Percentiles rank a stretch among this genome's conserved stretches.
Conservation (phyloP, 2,797 vertebrate species). For the Amblyraja radiata region DNA sequence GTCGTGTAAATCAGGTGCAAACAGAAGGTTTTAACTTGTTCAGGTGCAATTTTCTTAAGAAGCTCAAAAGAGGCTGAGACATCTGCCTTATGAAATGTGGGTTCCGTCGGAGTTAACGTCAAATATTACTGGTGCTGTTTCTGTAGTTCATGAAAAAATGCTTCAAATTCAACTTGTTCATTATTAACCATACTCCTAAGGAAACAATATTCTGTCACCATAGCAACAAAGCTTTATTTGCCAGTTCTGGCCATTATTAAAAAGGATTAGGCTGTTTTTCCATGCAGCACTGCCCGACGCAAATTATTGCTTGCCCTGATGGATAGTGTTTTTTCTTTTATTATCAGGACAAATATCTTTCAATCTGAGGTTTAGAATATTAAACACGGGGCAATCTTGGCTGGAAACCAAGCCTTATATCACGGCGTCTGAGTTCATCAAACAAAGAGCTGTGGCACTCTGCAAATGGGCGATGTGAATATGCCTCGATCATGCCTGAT, state of each 20-base stretch:
- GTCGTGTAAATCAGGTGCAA: neutral
- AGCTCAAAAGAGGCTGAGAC: neutral
- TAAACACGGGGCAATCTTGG: constrained; percentile 5
- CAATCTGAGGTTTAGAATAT: constrained; percentile 28
- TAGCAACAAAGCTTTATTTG: constrained; percentile 58
- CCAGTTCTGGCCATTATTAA: constrained; percentile 57
- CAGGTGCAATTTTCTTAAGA: neutral
- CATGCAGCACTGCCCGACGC: constrained; percentile 44
- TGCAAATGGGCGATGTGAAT: neutral
- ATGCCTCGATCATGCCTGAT: neutral
- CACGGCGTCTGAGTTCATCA: neutral
- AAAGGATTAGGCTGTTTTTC: constrained; percentile 45
- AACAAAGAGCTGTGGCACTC: constrained; percentile 13
- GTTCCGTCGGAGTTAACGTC: neutral
- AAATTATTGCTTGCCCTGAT: constrained; percentile 42
- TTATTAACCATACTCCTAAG: constrained; percentile 25
- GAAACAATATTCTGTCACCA: constrained; percentile 56
- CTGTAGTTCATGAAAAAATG: constrained; percentile 13
- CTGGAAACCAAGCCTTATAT: constrained; percentile 32
- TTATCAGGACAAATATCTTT: constrained; percentile 35
- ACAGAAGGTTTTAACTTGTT: neutral
- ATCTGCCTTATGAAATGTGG: neutral
- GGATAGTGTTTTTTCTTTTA: constrained; percentile 34
- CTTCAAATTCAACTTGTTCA: constrained; percentile 12
- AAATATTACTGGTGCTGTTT: neutral